Evolutionary conservation across 37 sponge, comb jelly and placozoan species (phyloP), one percentile per base, ranked within the genome.

Genomic region (Beroe ovata): DNA sequence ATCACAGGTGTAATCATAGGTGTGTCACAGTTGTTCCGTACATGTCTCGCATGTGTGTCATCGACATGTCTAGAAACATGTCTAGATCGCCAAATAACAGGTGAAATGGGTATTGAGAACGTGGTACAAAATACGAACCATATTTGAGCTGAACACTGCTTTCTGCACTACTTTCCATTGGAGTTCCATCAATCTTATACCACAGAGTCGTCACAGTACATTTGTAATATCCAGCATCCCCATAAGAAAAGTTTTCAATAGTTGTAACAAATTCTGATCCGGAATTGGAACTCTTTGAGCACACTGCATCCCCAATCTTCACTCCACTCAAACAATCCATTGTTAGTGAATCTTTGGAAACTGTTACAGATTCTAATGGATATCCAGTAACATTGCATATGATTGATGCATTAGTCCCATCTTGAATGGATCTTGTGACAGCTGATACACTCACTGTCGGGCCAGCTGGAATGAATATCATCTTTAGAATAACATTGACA

Each of bases 371-470:
- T 66, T 26, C 16, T 32, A 66, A 2, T 34, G 69, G 69, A 16
- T 66, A 66, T 6, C 69, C 69, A 66, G 32, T 30, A 26, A 66
- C 69, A 66, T 25, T 66, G 36, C 69, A 66, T 34, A 37, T 66
- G 30, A 66, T 18, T 66, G 32, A 14, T 19, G 69, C 69, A 14
- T 34, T 32, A 18, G 36, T 66, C 2, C 36, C 69, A 32, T 30
- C 36, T 26, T 29, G 16, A 3, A 66, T 30, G 34, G 36, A 34
- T 33, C 11, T 14, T 33, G 36, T 66, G 29, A 37, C 14, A 4
- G 69, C 2, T 34, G 69, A 29, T 25, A 66, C 18, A 4, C 2
- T 18, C 14, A 30, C 33, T 19, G 35, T 29, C 1, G 69, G 69
- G 35, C 1, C 25, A 66, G 69, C 69, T 66, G 69, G 3, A 61